Percentiles rank a stretch among this genome's conserved stretches.
These are phyloP conservation scores for Trididemnum clinides DNA, from an alignment of 23 tunicate species.

Conservation along the genomic window DNA sequence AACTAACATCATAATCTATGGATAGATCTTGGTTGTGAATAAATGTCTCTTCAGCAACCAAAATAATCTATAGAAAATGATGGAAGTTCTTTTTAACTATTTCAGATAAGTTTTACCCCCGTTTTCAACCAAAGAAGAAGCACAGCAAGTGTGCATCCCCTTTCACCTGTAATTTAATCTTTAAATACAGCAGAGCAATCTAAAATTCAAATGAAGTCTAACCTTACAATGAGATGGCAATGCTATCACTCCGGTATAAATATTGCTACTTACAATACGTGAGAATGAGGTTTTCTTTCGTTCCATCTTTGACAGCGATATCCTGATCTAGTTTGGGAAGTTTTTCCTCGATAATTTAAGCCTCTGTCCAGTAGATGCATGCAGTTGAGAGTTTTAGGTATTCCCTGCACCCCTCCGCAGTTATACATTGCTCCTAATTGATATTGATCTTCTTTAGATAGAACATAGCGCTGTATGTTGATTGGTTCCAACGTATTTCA, in stretches of 20 bases:
- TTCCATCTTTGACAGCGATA: conserved; percentile 27
- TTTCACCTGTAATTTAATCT: not conserved
- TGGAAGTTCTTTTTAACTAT: too few species aligned
- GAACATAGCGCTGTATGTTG: not conserved
- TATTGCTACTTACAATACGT: conserved; percentile 10
- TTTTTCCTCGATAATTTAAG: conserved; percentile 5
- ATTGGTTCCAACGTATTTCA: not conserved
- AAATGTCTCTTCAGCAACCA: too few species aligned
- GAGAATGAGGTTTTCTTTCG: not conserved
- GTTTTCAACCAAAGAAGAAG: not conserved
- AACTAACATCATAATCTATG: too few species aligned
- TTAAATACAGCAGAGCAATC: not conserved
- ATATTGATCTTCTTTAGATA: conserved; percentile 23
- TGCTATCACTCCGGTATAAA: not conserved
- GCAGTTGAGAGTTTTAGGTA: conserved; percentile 25
- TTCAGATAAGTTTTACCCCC: too few species aligned
- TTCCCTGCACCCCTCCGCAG: not conserved
- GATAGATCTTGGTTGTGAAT: too few species aligned
- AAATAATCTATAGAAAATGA: too few species aligned
- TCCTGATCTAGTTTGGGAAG: not conserved
- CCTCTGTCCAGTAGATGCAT: conserved; percentile 27
- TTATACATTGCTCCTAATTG: conserved; percentile 25
- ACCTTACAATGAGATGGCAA: not conserved
- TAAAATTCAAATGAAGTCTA: not conserved
- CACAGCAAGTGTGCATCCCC: not conserved